Evolutionary conservation across 2,113 vertebrate genomes (phyloP).

Genomic region (Ceuthmochares aereus): DNA sequence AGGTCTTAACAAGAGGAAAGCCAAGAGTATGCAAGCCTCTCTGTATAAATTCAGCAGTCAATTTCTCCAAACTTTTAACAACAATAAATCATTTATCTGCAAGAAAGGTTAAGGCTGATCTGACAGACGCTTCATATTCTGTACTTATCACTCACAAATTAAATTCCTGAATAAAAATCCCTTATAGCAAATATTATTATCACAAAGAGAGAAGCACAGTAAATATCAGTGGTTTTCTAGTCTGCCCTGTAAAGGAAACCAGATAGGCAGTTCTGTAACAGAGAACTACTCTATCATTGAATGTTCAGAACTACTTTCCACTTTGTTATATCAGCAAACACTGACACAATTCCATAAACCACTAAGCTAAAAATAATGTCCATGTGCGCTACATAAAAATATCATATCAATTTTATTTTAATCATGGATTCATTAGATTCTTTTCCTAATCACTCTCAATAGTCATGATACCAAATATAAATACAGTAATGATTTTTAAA

Average conservation of each 20-base stretch:
- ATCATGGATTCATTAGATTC: not conserved
- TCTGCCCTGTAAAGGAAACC: not conserved
- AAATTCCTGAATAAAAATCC: not conserved
- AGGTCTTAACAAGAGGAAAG: not conserved
- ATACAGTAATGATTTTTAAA: not conserved
- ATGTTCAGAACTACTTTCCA: not conserved
- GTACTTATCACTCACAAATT: not conserved
- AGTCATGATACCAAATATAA: slow-evolving; percentile 41
- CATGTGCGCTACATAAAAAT: not conserved
- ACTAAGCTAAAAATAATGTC: not conserved
- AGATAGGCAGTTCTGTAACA: not conserved
- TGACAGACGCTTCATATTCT: not conserved
- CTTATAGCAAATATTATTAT: not conserved
- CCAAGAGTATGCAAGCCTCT: not conserved
- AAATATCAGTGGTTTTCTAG: not conserved
- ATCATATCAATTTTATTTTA: slow-evolving; percentile 39
- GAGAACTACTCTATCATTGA: not conserved
- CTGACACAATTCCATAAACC: not conserved
- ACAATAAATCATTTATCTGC: not conserved
- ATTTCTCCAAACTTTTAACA: not conserved
- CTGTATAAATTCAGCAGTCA: not conserved
- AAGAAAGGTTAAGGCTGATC: not conserved
- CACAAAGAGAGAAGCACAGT: not conserved
- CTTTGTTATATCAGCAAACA: not conserved
- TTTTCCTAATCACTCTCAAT: slow-evolving; percentile 39